phyloP scores from a whole-genome alignment of 1,140 invertebrate genomes.

The Drosophila mayri region DNA sequence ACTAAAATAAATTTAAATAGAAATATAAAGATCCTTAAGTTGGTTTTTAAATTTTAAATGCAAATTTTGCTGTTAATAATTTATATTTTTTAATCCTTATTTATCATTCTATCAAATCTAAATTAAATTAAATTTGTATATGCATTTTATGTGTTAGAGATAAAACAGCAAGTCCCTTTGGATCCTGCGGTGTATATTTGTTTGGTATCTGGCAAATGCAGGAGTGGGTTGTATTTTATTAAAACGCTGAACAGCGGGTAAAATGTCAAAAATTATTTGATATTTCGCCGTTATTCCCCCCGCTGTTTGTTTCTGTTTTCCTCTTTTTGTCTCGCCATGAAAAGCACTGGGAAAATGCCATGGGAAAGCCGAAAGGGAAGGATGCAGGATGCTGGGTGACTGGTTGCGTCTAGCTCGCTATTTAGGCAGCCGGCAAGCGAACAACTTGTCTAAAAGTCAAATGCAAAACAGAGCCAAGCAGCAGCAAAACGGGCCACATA shows the following conservation, averaged over 20 bases:
- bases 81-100: background rate
- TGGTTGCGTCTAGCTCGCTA: constrained; percentile 7
- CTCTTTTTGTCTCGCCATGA: background rate
- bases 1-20: background rate
- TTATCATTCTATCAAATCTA: no score
- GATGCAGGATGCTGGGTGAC: background rate
- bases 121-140: no score
- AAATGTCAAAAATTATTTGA: constrained; percentile 33
- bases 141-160: no score
- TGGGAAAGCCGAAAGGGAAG: background rate
- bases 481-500: constrained; percentile 10
- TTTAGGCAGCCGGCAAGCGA: constrained; percentile 10
- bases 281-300: constrained; percentile 6
- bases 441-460: constrained; percentile 13
- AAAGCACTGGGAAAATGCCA: background rate
- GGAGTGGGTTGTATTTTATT: constrained; percentile 9
- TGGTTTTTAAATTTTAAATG: no score
- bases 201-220: constrained; percentile 12
- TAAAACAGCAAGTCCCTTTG: constrained; percentile 3
- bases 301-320: background rate
- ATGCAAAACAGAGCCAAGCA: constrained; percentile 15
- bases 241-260: constrained; percentile 11
- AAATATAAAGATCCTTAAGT: background rate
- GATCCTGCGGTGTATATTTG: background rate
- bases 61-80: background rate